A percentile compares a stretch with the other conserved stretches of the same genome.
phyloP scores from a whole-genome alignment of 2,113 vertebrate genomes.

The Sigmodon hispidus region DNA sequence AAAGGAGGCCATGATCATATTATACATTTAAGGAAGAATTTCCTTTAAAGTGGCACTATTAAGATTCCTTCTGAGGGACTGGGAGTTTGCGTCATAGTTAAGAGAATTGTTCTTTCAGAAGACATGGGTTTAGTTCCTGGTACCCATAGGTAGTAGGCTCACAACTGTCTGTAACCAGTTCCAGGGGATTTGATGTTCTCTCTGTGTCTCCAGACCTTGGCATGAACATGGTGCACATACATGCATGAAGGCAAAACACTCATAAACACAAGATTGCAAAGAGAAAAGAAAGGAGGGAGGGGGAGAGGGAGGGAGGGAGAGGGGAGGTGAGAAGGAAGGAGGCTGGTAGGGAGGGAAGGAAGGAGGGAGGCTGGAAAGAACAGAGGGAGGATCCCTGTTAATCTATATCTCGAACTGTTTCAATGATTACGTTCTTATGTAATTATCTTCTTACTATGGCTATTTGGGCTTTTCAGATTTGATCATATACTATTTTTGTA shows the following conservation, averaged over 20 bases:
- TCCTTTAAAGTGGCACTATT: conserved; percentile 16
- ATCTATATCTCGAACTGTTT: not conserved
- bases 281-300: not conserved
- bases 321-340: no score
- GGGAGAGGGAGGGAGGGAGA: not conserved
- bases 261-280: not conserved
- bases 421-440: not conserved
- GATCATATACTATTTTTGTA: conserved; percentile 13
- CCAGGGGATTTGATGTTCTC: not conserved
- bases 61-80: not conserved
- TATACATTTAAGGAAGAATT: not conserved
- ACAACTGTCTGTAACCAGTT: not conserved
- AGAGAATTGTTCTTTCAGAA: not conserved
- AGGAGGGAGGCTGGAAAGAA: no score
- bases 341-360: rapidly evolving
- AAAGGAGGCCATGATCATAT: not conserved
- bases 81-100: not conserved
- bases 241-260: not conserved
- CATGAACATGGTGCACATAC: not conserved
- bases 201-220: not conserved
- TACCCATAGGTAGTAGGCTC: not conserved
- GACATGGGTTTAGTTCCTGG: not conserved
- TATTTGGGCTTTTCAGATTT: conserved; percentile 9
- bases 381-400: not conserved
- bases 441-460: not conserved